Conservation (phyloP, 2,113 vertebrate genomes). For the Spilogale gracilis region DNA sequence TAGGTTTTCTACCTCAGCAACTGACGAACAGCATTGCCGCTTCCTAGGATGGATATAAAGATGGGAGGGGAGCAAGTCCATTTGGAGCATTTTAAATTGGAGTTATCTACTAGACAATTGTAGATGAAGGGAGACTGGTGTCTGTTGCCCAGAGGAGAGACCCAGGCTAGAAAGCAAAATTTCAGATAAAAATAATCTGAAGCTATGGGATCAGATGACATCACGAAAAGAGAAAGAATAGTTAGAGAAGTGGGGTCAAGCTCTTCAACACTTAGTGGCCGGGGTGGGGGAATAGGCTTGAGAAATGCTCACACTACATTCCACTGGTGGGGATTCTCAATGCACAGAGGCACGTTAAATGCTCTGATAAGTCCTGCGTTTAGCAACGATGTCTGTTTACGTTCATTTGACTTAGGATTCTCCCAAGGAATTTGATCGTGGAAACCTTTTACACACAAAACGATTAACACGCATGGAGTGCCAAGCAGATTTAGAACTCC, state of each 20-base stretch:
- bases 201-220: background rate
- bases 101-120: background rate
- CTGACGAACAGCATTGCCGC: background rate
- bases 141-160: background rate
- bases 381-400: background rate
- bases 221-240: background rate
- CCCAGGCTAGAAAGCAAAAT: background rate
- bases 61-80: background rate
- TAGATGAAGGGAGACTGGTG: background rate
- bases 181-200: background rate
- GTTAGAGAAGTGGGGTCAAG: background rate
- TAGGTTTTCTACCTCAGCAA: background rate
- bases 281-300: rapidly evolving
- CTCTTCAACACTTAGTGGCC: background rate
- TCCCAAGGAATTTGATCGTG: background rate
- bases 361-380: background rate
- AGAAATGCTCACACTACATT: rapidly evolving
- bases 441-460: background rate
- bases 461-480: rapidly evolving
- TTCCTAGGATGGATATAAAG: background rate
- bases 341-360: background rate
- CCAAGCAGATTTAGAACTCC: background rate
- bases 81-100: background rate
- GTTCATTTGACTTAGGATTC: background rate
- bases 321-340: background rate